Evolutionary conservation across 1,140 invertebrate genomes (phyloP).

Genomic region (Paralvinella palmiformis): DNA sequence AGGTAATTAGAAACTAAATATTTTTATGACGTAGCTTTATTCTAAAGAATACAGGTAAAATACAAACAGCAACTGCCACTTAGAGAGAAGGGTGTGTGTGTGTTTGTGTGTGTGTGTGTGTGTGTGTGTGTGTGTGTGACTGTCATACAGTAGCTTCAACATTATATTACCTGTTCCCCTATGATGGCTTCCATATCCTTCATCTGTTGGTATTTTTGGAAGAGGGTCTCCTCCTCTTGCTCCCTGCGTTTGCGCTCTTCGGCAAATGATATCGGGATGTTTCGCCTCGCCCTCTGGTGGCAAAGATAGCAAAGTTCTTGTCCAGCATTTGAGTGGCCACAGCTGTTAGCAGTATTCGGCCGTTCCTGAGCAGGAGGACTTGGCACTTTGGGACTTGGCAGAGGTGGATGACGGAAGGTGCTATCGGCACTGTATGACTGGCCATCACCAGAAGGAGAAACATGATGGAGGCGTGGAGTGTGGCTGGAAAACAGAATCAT

Average conservation of each 20-base stretch:
- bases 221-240: conserved; percentile 43
- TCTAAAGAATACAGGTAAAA: not conserved
- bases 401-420: too few species aligned
- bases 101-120: too few species aligned
- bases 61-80: not conserved
- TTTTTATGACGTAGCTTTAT: not conserved
- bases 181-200: conserved; percentile 45
- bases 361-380: too few species aligned
- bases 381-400: too few species aligned
- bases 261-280: conserved; percentile 45
- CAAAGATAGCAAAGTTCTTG: conserved; percentile 51
- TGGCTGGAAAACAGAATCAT: too few species aligned
- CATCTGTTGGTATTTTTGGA: conserved; percentile 48
- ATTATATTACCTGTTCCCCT: conserved; percentile 44
- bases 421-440: too few species aligned
- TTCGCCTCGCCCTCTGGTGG: conserved; percentile 44
- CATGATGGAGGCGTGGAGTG: too few species aligned
- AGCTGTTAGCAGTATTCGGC: not conserved
- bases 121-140: too few species aligned
- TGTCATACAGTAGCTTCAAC: too few species aligned
- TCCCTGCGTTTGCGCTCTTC: conserved; percentile 43
- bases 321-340: conserved; percentile 39
- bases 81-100: too few species aligned
- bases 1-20: too few species aligned
- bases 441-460: too few species aligned